Base-by-base conservation (phyloP, 2,797 vertebrate genomes). In the Gymnothorax javanicus region DNA sequence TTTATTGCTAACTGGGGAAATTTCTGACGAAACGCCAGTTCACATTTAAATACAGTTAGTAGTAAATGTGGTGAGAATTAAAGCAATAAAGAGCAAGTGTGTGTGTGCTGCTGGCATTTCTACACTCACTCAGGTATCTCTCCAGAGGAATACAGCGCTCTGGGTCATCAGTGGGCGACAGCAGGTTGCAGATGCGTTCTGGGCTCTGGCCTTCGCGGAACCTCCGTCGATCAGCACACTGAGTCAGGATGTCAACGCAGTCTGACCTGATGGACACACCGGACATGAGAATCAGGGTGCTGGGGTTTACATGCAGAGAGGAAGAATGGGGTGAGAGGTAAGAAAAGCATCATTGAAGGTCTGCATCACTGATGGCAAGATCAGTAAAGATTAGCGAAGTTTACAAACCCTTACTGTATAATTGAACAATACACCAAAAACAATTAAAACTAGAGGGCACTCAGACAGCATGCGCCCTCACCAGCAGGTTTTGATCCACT, bases 181-280 rank as follows among this genome's bases (percentile, higher is more conserved):
- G 94, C 85, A 98, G 95, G 90, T 99, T 97, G 94, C 99, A 99
- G 92, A 99, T 98, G 88, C 96, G 97, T 93, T 99, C 98, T 84
- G 99, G 97, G 8, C 97, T 97, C 89, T 98, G 97, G 86, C 97
- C 97, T 89, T 99, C 97, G 0, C 96, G 96, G 88, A 99, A 98
- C 89, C 96, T 97, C 87, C 94, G 97, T 85, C 95, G 96, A 93
- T 99, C 98, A n/a, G 97, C 99, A 91, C 99, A 99, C 93, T 98
- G 97, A 85, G 96, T 98, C 89, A 99, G 94, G 94, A 99, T 99
- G 91, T 99, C 97, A 89, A 99, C 96, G 91, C 99, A 99, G 90
- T 99, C 99, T 82, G 98, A 98, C 93, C 98, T 99, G 95, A 93
- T 86, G 91, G 88, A 91, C 27, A 92, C 89, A 83, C 59, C 54